Base-by-base conservation (phyloP, 2,888 invertebrate genomes). In the Drosophila pegasa region DNA sequence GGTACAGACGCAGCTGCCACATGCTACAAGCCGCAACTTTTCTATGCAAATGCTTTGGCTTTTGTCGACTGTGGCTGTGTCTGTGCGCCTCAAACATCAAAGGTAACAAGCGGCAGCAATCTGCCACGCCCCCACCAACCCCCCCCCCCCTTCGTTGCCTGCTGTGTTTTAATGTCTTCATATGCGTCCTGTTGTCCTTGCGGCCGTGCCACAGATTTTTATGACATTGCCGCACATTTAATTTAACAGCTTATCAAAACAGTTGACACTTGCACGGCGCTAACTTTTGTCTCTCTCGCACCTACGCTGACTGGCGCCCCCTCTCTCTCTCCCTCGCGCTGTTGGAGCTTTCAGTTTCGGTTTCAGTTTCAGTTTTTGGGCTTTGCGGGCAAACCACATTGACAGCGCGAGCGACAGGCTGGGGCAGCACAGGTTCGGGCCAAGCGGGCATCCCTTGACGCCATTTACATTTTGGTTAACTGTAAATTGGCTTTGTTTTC, bases 171-270 rank as follows among this genome's bases (percentile, higher is more conserved):
- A 60, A 76, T 65, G 76, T 64, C 73, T 76, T 76, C 76, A 76
- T 78, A 80, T 82, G 72, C 80, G 68, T n/a, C n/a, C 77, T 69
- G 74, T 71, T 77, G 65, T 69, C 67, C 68, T 76, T 74, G 57
- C 47, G 65, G 47, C 37, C 51, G 76, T 71, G 78, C 65, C 81
- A 80, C 80, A 85, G 75, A 79, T 82, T 87, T 87, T 87, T 80
- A 85, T 65, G 84, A 78, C 83, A 66, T 82, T 74, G 71, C 66
- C 57, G 76, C 76, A 50, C 78, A 75, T 83, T 82, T 78, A 72
- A 78, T 82, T 88, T 88, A 83, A 78, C 66, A 78, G 66, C 81
- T 87, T 88, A 87, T 83, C 88, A 88, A 85, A 75, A 82, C 81
- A 87, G 78, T 83, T 86, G 78, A 73, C 87, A 86, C 87, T 78